Conservation (phyloP, 2,113 vertebrate species). For the Phalacrocorax brasilianus region DNA sequence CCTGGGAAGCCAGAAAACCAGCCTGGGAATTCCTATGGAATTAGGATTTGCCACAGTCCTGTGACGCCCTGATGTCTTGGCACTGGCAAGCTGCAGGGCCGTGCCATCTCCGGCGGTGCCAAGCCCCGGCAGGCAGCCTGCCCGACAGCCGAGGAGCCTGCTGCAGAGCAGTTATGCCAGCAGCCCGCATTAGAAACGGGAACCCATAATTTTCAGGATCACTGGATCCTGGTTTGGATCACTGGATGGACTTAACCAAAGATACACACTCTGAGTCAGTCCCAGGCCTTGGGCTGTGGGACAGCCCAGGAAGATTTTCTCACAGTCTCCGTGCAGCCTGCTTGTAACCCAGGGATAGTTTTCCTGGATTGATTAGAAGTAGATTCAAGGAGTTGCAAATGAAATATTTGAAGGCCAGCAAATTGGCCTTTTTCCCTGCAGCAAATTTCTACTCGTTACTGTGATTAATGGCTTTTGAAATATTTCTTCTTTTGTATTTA, state of each 20-base stretch:
- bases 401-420: neutral
- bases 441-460: neutral
- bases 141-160: neutral
- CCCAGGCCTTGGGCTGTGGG: neutral
- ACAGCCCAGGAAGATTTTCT: neutral
- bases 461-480: neutral
- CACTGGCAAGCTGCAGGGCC: neutral
- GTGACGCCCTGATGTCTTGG: neutral
- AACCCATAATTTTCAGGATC: neutral
- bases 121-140: neutral
- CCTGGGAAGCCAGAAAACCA: conserved; percentile 22
- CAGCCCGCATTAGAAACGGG: neutral
- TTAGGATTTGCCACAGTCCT: neutral
- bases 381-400: neutral
- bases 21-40: neutral
- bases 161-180: neutral
- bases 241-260: neutral
- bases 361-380: neutral
- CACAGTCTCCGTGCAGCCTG: neutral
- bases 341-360: neutral
- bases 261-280: neutral
- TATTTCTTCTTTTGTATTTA: neutral
- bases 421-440: neutral
- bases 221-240: neutral
- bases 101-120: rapidly evolving